These are phyloP conservation scores for Polypterus senegalus DNA, from an alignment of 2,113 vertebrate species.

Conservation along the genomic window DNA sequence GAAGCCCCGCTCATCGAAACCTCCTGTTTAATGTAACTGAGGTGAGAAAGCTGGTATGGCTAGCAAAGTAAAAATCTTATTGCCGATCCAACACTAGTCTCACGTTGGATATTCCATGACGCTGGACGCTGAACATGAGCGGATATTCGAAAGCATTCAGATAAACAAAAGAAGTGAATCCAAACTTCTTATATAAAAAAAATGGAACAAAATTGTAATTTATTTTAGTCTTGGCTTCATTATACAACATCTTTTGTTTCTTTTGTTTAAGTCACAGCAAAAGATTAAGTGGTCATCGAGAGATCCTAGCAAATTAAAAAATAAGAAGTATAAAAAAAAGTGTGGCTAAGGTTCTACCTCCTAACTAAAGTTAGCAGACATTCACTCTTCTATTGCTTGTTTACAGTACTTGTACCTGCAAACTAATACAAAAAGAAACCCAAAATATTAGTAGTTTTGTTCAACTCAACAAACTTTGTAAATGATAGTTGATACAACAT, in stretches of 20 bases:
- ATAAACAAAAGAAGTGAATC: too few relatives aligned
- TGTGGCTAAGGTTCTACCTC: constrained; percentile 28
- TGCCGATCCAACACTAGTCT: too few relatives aligned
- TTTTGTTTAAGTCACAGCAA: constrained; percentile 67
- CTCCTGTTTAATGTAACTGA: too few relatives aligned
- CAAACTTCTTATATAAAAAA: constrained; percentile 46
- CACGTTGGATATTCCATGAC: too few relatives aligned
- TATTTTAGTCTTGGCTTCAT: constrained; percentile 66
- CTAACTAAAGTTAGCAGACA: constrained; percentile 68
- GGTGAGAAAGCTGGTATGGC: too few relatives aligned
- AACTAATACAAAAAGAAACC: constrained; percentile 62
- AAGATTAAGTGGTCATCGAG: constrained; percentile 62
- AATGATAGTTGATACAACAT: constrained; percentile 85
- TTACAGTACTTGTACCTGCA: constrained; percentile 69
- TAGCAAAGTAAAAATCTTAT: too few relatives aligned
- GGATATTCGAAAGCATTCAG: too few relatives aligned
- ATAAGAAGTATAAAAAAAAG: constrained; percentile 55
- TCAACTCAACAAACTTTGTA: constrained; percentile 60
- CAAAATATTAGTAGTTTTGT: constrained; percentile 32
- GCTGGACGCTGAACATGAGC: too few relatives aligned
- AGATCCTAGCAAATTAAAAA: constrained; percentile 75
- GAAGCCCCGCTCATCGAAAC: too few relatives aligned
- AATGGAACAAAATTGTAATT: constrained; percentile 71
- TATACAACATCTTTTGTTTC: constrained; percentile 52
- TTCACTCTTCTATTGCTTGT: constrained; percentile 75